Evolutionary conservation across 2,888 invertebrate species (phyloP).

Genomic region (Dascillus cervinus): DNA sequence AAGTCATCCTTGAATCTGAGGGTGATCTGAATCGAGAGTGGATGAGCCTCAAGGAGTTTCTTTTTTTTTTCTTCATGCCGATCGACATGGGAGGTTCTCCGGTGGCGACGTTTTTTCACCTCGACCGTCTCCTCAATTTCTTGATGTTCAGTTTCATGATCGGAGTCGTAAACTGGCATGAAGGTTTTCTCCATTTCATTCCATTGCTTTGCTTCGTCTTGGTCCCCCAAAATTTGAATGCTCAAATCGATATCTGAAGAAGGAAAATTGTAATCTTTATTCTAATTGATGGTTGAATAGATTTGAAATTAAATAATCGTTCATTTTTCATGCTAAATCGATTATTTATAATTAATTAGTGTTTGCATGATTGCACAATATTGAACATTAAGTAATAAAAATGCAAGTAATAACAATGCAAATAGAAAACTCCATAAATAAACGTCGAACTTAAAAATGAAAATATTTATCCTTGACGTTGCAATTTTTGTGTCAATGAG

Average conservation of each 20-base stretch:
- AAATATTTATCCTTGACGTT: no score
- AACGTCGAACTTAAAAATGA: no score
- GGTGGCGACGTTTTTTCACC: conserved; percentile 57
- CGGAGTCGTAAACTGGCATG: conserved; percentile 54
- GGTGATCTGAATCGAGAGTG: conserved; percentile 59
- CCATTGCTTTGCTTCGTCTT: conserved; percentile 58
- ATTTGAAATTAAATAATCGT: no score
- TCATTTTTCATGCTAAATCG: no score
- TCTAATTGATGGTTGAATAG: no score
- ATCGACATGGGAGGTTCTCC: conserved; percentile 51
- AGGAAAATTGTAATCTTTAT: no score
- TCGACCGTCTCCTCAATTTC: conserved; percentile 33
- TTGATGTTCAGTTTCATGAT: conserved; percentile 49
- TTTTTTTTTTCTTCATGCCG: conserved; percentile 61
- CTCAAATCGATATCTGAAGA: conserved; percentile 41
- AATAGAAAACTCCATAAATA: no score
- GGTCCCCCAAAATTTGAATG: conserved; percentile 56
- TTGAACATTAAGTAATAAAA: no score
- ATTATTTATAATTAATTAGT: no score
- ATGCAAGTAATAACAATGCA: no score
- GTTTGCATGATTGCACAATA: no score
- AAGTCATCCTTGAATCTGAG: conserved; percentile 56
- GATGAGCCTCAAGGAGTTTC: conserved; percentile 62
- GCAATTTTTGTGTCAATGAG: no score
- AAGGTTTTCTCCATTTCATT: conserved; percentile 43